Evolutionary conservation across 1,140 invertebrate species (phyloP), one percentile per base, ranked within the genome.

Genomic region (Oncopodura yosiiana): DNA sequence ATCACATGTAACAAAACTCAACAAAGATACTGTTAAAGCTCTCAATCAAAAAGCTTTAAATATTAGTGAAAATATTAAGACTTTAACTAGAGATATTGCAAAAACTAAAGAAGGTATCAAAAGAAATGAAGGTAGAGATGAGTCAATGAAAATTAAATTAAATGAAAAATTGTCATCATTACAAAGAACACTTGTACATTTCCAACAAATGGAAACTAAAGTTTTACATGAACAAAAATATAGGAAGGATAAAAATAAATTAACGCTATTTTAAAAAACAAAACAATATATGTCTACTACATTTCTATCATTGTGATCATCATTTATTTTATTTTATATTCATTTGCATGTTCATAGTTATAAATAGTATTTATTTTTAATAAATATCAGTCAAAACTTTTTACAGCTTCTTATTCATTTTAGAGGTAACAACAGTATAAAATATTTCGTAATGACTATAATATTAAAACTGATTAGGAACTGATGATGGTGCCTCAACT

Each of bases 1-100:
- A 3, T 56, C 59, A 11, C 58, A 48, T 42, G 41, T 49, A 49
- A 62, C 61, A 45, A 58, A 68, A 18, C 74, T 77, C 37, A 83
- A 77, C 69, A 70, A 75, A 56, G 77, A 81, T 48, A 75, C 78
- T 1, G 78, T 69, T 57, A 78, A 80, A 66, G 76, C 80, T 30
- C 71, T 87, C n/a, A 85, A 84, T 66, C 79, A 86, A 49, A 80
- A 83, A 65, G 77, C 79, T 50, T 81, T 87, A 42, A 79, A 81
- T 68, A 73, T 87, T 32, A 76, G 77, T 3, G 82, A 86, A 73
- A 78, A 82, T 66, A 81, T 85, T 39, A 78, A 75, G 46, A 76
- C 73, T 60, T 70, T 81, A 38, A 79, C 85, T 68, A 74, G 61
- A 43, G 82, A 86, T 64, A 78, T 87, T 38, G 54, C 67, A 2